These are phyloP conservation scores for Pristionchus entomophagus DNA, from an alignment of 2,888 invertebrate species.

Conservation along the genomic window DNA sequence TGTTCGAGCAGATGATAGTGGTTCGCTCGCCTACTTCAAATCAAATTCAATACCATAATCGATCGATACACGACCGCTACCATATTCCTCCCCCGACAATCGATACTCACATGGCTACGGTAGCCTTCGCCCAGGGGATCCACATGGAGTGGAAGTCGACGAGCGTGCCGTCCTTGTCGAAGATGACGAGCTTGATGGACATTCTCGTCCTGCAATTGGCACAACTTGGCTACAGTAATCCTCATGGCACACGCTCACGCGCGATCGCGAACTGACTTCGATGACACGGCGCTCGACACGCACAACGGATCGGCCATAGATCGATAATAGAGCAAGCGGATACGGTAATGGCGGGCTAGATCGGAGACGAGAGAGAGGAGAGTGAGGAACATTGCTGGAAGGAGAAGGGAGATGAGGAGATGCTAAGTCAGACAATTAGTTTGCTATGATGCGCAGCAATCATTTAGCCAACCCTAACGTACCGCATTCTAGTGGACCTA, in stretches of 20 bases:
- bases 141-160: constrained; percentile 79
- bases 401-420: no score
- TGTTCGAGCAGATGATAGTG: no score
- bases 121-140: constrained; percentile 77
- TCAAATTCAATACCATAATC: no score
- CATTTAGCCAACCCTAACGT: no score
- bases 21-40: no score
- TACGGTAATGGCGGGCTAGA: neutral
- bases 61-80: no score
- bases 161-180: constrained; percentile 79
- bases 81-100: no score
- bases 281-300: neutral
- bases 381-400: constrained; percentile 11
- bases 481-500: no score
- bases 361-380: neutral
- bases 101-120: constrained; percentile 68
- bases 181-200: constrained; percentile 75
- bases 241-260: neutral
- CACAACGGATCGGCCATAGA: constrained; percentile 15
- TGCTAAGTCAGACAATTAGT: no score
- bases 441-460: no score
- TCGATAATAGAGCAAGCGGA: constrained; percentile 14
- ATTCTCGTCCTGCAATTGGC: constrained; percentile 2
- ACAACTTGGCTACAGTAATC: constrained; percentile 22
- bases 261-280: constrained; percentile 39